Evolutionary conservation across 1,140 invertebrate species (phyloP).

Genomic region (Eufriesea mexicana): DNA sequence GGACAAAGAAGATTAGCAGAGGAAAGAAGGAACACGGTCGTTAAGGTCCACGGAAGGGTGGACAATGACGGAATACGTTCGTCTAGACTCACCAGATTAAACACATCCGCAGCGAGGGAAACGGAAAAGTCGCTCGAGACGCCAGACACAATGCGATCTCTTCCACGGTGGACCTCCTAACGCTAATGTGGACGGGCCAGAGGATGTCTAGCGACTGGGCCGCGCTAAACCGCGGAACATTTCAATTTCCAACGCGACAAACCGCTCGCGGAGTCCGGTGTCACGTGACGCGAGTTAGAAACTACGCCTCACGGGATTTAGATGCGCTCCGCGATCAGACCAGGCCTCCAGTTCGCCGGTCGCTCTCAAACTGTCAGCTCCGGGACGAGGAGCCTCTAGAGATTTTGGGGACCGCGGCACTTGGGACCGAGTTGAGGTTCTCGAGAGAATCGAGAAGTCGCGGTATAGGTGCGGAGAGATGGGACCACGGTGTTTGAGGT

Average conservation of each 20-base stretch:
- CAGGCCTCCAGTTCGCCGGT: background rate
- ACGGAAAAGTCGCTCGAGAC: constrained; percentile 27
- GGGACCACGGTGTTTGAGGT: no score
- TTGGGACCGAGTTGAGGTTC: background rate
- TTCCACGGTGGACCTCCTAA: constrained; percentile 38
- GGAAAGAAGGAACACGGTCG: background rate
- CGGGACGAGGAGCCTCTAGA: background rate
- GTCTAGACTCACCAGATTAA: constrained; percentile 61
- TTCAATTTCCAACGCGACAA: constrained; percentile 67
- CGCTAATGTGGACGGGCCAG: constrained; percentile 56
- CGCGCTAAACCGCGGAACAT: constrained; percentile 55
- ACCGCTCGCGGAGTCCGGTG: constrained; percentile 38
- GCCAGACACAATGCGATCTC: constrained; percentile 36
- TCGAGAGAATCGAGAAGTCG: no score
- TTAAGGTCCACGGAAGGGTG: background rate
- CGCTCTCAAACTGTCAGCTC: background rate
- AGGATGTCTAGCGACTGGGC: constrained; percentile 68
- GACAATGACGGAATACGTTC: background rate
- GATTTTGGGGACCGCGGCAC: background rate
- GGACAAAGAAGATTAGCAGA: background rate
- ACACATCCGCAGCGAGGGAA: constrained; percentile 54
- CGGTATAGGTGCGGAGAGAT: no score
- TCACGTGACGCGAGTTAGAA: constrained; percentile 64
- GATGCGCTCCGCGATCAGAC: background rate
- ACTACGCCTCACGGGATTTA: constrained; percentile 22